Conservation (phyloP, 2,797 vertebrate species). For the Danio jaintianensis region DNA sequence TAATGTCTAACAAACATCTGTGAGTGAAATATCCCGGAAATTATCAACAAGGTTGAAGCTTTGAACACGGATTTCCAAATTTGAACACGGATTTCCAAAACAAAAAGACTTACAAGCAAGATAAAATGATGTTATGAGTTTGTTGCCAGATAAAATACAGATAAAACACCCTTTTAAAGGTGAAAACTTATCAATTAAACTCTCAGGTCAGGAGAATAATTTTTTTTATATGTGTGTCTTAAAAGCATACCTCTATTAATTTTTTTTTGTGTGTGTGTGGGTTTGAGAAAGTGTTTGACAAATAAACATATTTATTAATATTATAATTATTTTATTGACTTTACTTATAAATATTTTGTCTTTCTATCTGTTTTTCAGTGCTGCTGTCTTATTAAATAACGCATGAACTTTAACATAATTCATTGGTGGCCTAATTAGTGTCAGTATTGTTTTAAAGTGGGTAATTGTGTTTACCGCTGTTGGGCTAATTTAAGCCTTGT, state of each 20-base stretch:
- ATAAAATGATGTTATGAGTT: not conserved
- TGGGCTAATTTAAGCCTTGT: slow-evolving; percentile 78
- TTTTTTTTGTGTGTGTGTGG: no score
- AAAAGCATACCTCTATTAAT: no score
- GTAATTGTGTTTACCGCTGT: slow-evolving; percentile 80
- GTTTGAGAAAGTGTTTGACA: no score
- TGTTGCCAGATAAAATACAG: no score
- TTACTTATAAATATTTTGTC: not conserved
- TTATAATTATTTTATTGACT: not conserved
- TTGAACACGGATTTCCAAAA: no score
- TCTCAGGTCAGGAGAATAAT: not conserved
- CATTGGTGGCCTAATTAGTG: slow-evolving; percentile 82
- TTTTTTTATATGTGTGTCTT: not conserved
- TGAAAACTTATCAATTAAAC: not conserved
- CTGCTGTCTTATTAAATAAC: slow-evolving; percentile 39
- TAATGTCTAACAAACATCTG: no score
- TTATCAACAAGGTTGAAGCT: not conserved
- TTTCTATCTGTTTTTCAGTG: not conserved
- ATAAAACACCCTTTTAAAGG: no score
- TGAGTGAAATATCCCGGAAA: no score
- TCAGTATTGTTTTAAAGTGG: slow-evolving; percentile 80
- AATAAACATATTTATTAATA: not conserved
- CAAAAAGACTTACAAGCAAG: not conserved
- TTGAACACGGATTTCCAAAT: not conserved
- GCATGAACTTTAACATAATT: slow-evolving; percentile 76